Base-by-base conservation (phyloP, 2,797 vertebrate species). In the Galagoides demidoff region DNA sequence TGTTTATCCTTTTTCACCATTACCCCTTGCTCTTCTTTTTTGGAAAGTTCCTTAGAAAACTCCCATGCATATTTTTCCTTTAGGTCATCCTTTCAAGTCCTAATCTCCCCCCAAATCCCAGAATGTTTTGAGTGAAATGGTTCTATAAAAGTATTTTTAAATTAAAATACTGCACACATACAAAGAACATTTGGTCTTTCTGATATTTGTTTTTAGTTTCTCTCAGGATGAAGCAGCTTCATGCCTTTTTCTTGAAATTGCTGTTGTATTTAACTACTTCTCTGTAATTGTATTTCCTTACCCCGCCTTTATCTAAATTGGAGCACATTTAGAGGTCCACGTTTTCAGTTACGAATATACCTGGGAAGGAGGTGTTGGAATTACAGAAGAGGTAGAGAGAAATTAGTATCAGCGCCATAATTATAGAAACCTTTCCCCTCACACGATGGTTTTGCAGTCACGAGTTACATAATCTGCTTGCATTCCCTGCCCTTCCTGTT, bases 131-230 rank as follows among this genome's bases (percentile, higher is more conserved):
- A 86, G 23, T 82, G 43, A 94, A 96, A 77, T 85, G 5, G 59
- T n/a, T 84, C 55, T 5, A 71, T 78, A 78, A 95, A 90, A 77
- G 12, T 84, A 95, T 74, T 92, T 92, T 90, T 61, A 97, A 96
- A 93, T 92, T 77, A 89, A 94, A 94, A 94, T 37, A 22, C 25
- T 83, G 52, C 16, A 85, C 43, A 73, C 25, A 59, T 85, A 76
- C 29, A 43, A 95, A 79, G 27, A 93, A 93, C 31, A 4, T 1
- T 82, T 77, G 63, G 52, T 45, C 20, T 95, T 81, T 89, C 74
- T 90, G 71, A 77, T 55, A 76, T 27, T 63, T 87, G 37, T 29
- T 95, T 78, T 82, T 59, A 85, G 20, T 90, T 96, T 57, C 70
- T 93, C 20, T 96, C n/a, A 82, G 22, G 45, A 8, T 92, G 10